Percentiles rank a stretch among this genome's conserved stretches.
Evolutionary conservation across 2,888 invertebrate genomes (phyloP).

Genomic region (Synergus umbraculus): DNA sequence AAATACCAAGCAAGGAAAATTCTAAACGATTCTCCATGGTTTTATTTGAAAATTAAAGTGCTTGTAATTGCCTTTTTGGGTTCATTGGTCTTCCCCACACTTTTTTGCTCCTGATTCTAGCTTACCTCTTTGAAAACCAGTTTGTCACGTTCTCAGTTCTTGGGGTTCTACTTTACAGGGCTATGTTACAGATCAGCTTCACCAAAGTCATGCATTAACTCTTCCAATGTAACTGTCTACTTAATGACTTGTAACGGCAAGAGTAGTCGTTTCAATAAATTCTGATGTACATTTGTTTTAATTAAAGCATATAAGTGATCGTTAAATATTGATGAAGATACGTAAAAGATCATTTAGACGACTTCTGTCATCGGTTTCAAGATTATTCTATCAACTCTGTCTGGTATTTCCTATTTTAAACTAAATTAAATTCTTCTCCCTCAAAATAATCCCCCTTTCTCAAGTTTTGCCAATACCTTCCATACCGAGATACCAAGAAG

Average conservation of each 20-base stretch:
- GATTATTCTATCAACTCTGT: not conserved
- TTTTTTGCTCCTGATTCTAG: slow-evolving; percentile 30
- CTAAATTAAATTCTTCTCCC: not conserved
- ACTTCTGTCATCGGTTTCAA: too few relatives aligned
- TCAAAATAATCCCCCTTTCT: slow-evolving; percentile 4
- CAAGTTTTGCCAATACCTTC: slow-evolving; percentile 11
- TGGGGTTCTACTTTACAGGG: slow-evolving; percentile 29
- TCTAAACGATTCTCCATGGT: not conserved
- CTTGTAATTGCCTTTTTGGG: slow-evolving; percentile 33
- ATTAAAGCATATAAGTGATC: slow-evolving; percentile 10
- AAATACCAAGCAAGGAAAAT: not conserved
- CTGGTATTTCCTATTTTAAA: not conserved
- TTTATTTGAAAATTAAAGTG: slow-evolving; percentile 12
- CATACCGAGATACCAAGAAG: not conserved
- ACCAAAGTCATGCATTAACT: slow-evolving; percentile 8
- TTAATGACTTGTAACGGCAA: slow-evolving; percentile 36
- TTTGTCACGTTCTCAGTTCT: slow-evolving; percentile 36
- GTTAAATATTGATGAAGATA: not conserved
- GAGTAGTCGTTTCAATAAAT: slow-evolving; percentile 11
- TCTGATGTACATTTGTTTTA: slow-evolving; percentile 2
- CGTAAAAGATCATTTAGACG: too few relatives aligned
- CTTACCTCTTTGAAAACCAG: slow-evolving; percentile 27
- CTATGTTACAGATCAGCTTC: slow-evolving; percentile 27
- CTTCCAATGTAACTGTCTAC: slow-evolving; percentile 37
- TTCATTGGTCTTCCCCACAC: slow-evolving; percentile 34